Conservation (phyloP, 2,888 invertebrate species). For the Sthenelais limicola region DNA sequence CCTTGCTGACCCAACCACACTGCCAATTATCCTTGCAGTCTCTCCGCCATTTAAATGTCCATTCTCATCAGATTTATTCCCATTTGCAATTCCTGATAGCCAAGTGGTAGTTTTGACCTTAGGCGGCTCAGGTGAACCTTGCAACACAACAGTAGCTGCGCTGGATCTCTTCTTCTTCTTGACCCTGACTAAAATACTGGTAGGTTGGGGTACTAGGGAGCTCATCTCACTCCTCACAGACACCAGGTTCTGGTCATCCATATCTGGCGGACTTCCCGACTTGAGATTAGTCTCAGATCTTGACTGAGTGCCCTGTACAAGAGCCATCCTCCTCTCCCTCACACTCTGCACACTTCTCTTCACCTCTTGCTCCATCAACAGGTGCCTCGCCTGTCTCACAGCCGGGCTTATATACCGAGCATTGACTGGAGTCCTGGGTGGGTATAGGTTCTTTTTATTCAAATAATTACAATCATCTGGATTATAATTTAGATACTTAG, state of each 20-base stretch:
- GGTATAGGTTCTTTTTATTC: constrained; percentile 42
- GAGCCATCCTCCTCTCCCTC: neutral
- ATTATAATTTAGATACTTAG: constrained; percentile 39
- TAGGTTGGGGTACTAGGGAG: neutral
- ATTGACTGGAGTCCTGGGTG: neutral
- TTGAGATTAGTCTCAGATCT: neutral
- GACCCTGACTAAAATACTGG: constrained; percentile 6
- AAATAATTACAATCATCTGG: constrained; percentile 44
- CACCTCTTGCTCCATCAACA: constrained; percentile 21
- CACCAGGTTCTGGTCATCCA: neutral
- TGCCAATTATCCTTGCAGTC: no score
- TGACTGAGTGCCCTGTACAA: neutral
- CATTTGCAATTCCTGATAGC: neutral
- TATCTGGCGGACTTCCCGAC: neutral
- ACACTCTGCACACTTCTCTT: neutral
- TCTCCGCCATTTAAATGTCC: no score
- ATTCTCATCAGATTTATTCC: no score
- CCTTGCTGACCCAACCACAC: no score
- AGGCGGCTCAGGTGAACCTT: neutral
- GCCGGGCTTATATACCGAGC: neutral
- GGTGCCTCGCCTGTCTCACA: constrained; percentile 19
- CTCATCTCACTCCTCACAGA: neutral
- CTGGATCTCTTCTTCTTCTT: neutral
- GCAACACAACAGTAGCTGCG: neutral
- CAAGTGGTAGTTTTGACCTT: neutral